A percentile compares a stretch with the other conserved stretches of the same genome.
Evolutionary conservation across 1,140 invertebrate species (phyloP).

Genomic region (Sitodiplosis mosellana): DNA sequence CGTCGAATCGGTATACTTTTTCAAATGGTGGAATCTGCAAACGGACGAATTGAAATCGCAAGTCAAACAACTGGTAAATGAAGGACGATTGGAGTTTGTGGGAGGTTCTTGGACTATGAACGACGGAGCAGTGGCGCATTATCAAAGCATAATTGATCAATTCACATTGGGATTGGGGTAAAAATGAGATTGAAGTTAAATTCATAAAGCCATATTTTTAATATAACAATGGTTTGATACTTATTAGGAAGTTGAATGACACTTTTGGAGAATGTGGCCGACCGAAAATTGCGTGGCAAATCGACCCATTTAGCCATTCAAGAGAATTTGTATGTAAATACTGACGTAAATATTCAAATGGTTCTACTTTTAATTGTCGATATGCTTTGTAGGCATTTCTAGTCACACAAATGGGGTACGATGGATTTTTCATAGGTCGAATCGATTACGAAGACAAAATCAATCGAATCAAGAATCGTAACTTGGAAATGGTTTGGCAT

Average conservation of each 20-base stretch:
- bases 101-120: conserved; percentile 83
- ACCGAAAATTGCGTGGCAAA: conserved; percentile 78
- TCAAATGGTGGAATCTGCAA: conserved; percentile 81
- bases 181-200: neutral
- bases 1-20: conserved; percentile 75
- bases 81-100: conserved; percentile 74
- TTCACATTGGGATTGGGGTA: conserved; percentile 46
- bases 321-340: conserved; percentile 33
- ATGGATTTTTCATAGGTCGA: conserved; percentile 74
- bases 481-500: conserved; percentile 75
- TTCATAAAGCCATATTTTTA: neutral
- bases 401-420: conserved; percentile 67
- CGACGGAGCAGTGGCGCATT: conserved; percentile 84
- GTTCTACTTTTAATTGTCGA: too few relatives aligned
- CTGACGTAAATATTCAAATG: neutral
- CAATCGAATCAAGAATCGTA: conserved; percentile 36
- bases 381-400: conserved; percentile 53
- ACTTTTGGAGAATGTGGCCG: conserved; percentile 67
- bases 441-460: conserved; percentile 78
- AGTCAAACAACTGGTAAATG: conserved; percentile 40
- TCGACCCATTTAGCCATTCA: conserved; percentile 86
- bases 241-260: conserved; percentile 36
- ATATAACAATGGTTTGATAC: neutral
- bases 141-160: conserved; percentile 86
- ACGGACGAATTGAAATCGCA: conserved; percentile 32